A percentile compares a stretch with the other conserved stretches of the same genome.
Evolutionary conservation across 2,797 vertebrate genomes (phyloP).

Genomic region (Macropus fuliginosus): DNA sequence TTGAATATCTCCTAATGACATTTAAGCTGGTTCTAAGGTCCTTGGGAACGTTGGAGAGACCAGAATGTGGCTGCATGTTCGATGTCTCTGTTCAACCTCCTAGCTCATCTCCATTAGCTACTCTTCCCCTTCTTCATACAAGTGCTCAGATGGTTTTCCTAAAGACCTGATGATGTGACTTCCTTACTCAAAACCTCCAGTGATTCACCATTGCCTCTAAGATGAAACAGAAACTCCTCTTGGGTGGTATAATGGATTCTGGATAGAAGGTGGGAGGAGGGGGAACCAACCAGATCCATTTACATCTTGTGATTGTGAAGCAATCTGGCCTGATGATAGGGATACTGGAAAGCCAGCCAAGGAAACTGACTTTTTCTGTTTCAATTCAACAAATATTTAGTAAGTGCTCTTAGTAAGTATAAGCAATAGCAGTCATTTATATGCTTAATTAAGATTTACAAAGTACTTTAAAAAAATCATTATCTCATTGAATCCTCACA

Average conservation of each 20-base stretch:
- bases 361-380: too few species aligned
- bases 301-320: not conserved
- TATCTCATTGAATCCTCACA: too few species aligned
- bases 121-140: not conserved
- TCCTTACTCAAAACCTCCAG: not conserved
- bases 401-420: too few species aligned
- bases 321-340: not conserved
- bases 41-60: not conserved
- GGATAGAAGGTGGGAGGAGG: too few species aligned
- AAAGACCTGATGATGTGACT: not conserved
- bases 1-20: not conserved
- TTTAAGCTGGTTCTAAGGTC: not conserved
- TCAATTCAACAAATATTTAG: too few species aligned
- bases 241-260: too few species aligned
- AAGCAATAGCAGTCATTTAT: too few species aligned
- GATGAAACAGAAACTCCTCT: not conserved
- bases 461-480: too few species aligned
- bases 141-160: not conserved
- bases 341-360: not conserved
- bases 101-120: too few species aligned
- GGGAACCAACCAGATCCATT: too few species aligned
- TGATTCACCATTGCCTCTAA: not conserved
- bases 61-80: not conserved
- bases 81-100: not conserved
- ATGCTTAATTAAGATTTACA: too few species aligned